These are phyloP conservation scores for Bombus difficillimus DNA, from an alignment of 1,140 invertebrate genomes.

Conservation along the genomic window DNA sequence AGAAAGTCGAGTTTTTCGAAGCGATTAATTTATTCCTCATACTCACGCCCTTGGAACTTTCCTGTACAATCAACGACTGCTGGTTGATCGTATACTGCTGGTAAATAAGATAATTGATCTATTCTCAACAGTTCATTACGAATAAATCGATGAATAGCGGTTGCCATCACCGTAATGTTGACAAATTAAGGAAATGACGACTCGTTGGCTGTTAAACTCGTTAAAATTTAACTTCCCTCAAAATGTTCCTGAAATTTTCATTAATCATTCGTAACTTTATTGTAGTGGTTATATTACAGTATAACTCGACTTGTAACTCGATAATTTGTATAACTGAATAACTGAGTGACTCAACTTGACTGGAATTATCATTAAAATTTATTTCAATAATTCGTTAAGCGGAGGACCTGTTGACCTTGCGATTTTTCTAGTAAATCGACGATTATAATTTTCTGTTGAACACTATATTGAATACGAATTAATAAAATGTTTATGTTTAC, in stretches of 20 bases:
- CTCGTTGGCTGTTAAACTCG: neutral
- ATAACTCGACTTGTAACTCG: neutral
- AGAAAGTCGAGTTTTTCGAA: constrained; percentile 27
- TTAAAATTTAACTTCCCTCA: neutral
- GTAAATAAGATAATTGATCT: neutral
- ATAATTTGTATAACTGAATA: too few relatives aligned
- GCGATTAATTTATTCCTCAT: neutral
- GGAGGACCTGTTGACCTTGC: too few relatives aligned
- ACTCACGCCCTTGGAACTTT: constrained; percentile 16
- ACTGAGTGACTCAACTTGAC: too few relatives aligned
- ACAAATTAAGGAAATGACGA: neutral
- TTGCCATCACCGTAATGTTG: neutral
- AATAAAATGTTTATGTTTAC: too few relatives aligned
- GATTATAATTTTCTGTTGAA: too few relatives aligned
- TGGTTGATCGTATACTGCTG: neutral
- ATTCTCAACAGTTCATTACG: neutral
- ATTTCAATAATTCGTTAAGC: too few relatives aligned
- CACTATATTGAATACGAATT: too few relatives aligned
- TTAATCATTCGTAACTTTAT: neutral
- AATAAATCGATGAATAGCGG: neutral
- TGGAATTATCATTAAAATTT: too few relatives aligned
- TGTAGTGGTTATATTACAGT: neutral
- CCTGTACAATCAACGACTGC: too few relatives aligned
- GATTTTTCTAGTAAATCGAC: too few relatives aligned
- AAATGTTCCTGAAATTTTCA: neutral